Conservation (phyloP, 2,888 invertebrate genomes). For the Cetonia aurata region DNA sequence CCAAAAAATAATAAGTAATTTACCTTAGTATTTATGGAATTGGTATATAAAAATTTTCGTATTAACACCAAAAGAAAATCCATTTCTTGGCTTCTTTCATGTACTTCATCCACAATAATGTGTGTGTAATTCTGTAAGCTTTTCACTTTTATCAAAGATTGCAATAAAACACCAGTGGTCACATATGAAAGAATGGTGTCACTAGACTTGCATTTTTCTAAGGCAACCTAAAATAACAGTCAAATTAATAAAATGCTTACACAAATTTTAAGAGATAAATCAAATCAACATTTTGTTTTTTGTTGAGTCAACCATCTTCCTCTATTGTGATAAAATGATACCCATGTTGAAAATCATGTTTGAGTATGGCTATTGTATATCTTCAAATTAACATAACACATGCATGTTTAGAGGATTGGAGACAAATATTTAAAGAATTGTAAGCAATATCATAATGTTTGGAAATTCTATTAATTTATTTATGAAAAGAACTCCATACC, state of each 20-base stretch:
- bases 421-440: too few species aligned
- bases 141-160: constrained; percentile 78
- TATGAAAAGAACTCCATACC: constrained; percentile 54
- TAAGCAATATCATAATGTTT: too few species aligned
- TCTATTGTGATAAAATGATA: too few species aligned
- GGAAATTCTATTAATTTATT: not conserved
- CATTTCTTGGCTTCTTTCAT: constrained; percentile 92
- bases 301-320: too few species aligned
- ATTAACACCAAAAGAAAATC: constrained; percentile 90
- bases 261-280: not conserved
- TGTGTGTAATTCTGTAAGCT: constrained; percentile 86
- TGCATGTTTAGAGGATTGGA: too few species aligned
- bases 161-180: constrained; percentile 90
- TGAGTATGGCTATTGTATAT: too few species aligned
- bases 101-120: constrained; percentile 93
- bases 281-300: constrained; percentile 59
- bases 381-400: too few species aligned
- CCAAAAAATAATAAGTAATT: not conserved
- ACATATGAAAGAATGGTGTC: constrained; percentile 88
- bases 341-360: too few species aligned
- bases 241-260: not conserved
- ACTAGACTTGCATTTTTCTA: constrained; percentile 71
- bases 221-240: constrained; percentile 72
- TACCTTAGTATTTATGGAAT: constrained; percentile 75
- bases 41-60: constrained; percentile 79